These are phyloP conservation scores for Melanotaenia duboulayi DNA, from an alignment of 2,113 vertebrate genomes.

Conservation along the genomic window DNA sequence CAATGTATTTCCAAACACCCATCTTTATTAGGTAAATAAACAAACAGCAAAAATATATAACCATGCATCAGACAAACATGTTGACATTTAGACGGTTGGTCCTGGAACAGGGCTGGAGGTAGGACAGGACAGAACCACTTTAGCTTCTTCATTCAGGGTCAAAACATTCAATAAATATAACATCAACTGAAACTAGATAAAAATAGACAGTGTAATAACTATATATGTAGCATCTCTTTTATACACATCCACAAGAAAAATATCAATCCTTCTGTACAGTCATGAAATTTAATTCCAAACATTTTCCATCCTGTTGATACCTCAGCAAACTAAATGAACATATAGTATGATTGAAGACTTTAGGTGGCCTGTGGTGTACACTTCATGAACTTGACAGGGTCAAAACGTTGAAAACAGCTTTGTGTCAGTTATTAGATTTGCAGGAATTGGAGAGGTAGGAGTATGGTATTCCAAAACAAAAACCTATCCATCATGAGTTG, in stretches of 20 bases:
- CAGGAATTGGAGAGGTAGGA: conserved; percentile 52
- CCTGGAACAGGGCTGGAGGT: conserved; percentile 74
- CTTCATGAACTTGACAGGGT: conserved; percentile 22
- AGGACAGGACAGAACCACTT: conserved; percentile 74
- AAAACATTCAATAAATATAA: conserved; percentile 66
- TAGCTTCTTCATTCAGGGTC: conserved; percentile 59
- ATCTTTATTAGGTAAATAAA: conserved; percentile 82
- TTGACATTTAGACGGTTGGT: conserved; percentile 70
- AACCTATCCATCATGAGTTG: neutral
- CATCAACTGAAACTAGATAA: conserved; percentile 66
- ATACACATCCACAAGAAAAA: conserved; percentile 63
- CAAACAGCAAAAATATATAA: conserved; percentile 80
- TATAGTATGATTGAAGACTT: conserved; percentile 11
- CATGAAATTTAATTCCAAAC: conserved; percentile 15
- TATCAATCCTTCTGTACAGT: conserved; percentile 34
- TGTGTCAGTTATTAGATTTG: conserved; percentile 47
- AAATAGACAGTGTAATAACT: conserved; percentile 53
- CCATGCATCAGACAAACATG: conserved; percentile 79
- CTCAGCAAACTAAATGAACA: neutral
- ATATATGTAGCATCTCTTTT: conserved; percentile 41
- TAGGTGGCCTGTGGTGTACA: conserved; percentile 4
- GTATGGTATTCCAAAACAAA: conserved; percentile 27
- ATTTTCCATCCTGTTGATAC: neutral
- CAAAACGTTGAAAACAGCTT: conserved; percentile 48
- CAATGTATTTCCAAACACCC: conserved; percentile 53